phyloP scores from a whole-genome alignment of 2,888 invertebrate genomes.

The Heliconius sara region DNA sequence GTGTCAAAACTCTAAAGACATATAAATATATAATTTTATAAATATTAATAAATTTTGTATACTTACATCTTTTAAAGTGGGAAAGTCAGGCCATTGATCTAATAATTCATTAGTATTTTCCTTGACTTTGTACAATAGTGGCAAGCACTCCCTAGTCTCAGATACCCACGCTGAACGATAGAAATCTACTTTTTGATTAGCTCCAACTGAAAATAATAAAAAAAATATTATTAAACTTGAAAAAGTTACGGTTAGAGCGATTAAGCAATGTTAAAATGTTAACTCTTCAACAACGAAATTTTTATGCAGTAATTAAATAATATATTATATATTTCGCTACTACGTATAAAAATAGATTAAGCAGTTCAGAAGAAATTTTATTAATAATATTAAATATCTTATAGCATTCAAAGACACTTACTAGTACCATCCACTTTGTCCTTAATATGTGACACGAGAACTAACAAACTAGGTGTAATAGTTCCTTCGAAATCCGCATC shows the following conservation, averaged over 20 bases:
- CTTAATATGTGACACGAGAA: conserved; percentile 82
- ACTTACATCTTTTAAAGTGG: conserved; percentile 90
- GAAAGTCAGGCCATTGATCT: conserved; percentile 95
- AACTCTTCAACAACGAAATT: too few species aligned
- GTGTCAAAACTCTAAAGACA: not conserved
- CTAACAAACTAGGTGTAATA: conserved; percentile 83
- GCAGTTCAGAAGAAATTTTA: not conserved
- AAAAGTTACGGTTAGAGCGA: too few species aligned
- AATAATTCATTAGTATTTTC: conserved; percentile 86
- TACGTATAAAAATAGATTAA: not conserved
- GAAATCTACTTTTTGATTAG: conserved; percentile 85
- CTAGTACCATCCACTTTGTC: conserved; percentile 76
- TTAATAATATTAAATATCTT: not conserved
- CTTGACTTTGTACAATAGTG: conserved; percentile 87
- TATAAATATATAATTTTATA: not conserved
- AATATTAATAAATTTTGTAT: not conserved
- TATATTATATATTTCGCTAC: too few species aligned
- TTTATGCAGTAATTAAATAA: too few species aligned
- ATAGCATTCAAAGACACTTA: conserved; percentile 51
- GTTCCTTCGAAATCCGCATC: conserved; percentile 81
- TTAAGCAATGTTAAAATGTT: too few species aligned
- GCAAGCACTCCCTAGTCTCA: conserved; percentile 89
- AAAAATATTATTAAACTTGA: not conserved
- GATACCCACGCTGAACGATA: conserved; percentile 92
- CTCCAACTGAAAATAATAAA: conserved; percentile 54